Evolutionary conservation across 2,113 vertebrate genomes (phyloP).

Genomic region (Periophthalmus modestus): DNA sequence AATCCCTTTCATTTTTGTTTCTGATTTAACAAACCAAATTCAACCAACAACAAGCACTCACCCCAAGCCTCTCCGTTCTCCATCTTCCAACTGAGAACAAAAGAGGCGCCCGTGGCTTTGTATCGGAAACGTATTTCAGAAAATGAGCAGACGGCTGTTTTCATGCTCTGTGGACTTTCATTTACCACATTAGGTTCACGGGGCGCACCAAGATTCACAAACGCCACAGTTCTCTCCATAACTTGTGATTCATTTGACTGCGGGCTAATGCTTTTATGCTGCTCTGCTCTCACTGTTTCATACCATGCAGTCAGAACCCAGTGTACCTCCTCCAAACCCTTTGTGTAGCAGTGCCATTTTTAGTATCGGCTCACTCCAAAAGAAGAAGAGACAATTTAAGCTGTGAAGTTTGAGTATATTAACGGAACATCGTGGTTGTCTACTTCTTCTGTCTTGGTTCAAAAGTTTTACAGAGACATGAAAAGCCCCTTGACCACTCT

Average conservation of each 20-base stretch:
- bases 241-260: constrained; percentile 5
- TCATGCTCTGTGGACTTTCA: constrained; percentile 1
- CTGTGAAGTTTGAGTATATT: background rate
- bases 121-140: background rate
- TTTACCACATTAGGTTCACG: constrained; percentile 7
- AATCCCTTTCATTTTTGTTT: background rate
- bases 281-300: background rate
- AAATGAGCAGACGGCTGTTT: constrained; percentile 7
- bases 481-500: background rate
- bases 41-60: background rate
- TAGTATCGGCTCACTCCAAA: background rate
- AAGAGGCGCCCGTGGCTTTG: background rate
- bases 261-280: constrained; percentile 13
- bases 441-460: background rate
- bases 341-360: background rate
- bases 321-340: constrained; percentile 3
- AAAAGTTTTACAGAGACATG: background rate
- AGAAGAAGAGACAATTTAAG: background rate
- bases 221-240: constrained; percentile 9
- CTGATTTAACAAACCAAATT: background rate
- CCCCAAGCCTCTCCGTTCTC: background rate
- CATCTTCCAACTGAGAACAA: background rate
- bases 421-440: background rate
- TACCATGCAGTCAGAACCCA: constrained; percentile 1
- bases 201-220: constrained; percentile 1